Evolutionary conservation across 1,140 invertebrate species (phyloP).

Genomic region (Radopholus similis): DNA sequence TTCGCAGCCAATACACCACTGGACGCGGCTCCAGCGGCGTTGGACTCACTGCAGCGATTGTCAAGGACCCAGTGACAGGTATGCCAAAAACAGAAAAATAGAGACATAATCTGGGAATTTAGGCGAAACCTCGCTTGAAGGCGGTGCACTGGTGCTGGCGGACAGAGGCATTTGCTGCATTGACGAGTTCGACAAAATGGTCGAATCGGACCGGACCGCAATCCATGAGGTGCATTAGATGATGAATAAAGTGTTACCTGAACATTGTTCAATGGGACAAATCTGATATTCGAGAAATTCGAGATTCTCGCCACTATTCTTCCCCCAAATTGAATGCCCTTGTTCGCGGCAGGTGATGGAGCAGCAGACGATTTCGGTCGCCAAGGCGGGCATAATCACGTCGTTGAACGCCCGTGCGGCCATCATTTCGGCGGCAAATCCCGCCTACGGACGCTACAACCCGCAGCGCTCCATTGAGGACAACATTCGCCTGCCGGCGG

Average conservation of each 20-base stretch:
- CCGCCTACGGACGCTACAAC: constrained; percentile 95
- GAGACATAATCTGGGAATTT: neutral
- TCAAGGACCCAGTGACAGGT: constrained; percentile 90
- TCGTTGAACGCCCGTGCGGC: constrained; percentile 91
- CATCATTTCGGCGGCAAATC: constrained; percentile 96
- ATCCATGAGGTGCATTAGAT: constrained; percentile 80
- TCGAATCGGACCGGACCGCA: constrained; percentile 86
- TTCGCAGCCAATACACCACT: constrained; percentile 90
- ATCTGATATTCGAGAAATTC: neutral
- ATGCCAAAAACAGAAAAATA: neutral
- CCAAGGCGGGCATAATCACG: constrained; percentile 98
- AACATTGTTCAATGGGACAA: neutral
- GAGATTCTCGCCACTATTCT: neutral
- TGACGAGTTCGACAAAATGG: constrained; percentile 99
- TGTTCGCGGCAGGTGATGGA: constrained; percentile 77
- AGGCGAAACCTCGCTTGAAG: constrained; percentile 90
- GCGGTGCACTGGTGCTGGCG: constrained; percentile 92
- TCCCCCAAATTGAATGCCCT: neutral
- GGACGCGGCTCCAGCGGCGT: constrained; percentile 94
- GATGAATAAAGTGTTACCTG: neutral
- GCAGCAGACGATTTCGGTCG: constrained; percentile 98
- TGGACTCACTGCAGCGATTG: constrained; percentile 92
- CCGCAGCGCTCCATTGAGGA: constrained; percentile 88
- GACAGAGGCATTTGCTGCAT: constrained; percentile 97
- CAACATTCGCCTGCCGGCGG: constrained; percentile 94